A percentile compares a stretch with the other conserved stretches of the same genome.
phyloP scores from a whole-genome alignment of 2,797 vertebrate species.

The Hoplostethus atlanticus region DNA sequence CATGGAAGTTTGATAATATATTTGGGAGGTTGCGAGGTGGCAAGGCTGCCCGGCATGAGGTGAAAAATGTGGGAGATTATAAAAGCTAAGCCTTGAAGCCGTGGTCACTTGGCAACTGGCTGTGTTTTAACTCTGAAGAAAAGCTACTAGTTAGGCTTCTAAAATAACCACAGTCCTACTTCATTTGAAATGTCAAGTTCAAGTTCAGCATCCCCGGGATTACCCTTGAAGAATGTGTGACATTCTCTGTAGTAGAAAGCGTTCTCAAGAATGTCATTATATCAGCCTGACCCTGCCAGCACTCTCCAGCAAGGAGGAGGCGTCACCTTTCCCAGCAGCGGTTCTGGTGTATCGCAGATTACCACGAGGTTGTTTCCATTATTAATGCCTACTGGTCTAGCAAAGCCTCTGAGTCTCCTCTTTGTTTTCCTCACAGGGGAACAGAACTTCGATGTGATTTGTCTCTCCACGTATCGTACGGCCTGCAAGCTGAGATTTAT shows the following conservation, averaged over 20 bases:
- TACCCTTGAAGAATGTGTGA: not conserved
- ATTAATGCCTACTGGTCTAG: not conserved
- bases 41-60: no score
- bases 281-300: no score
- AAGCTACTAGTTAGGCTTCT: not conserved
- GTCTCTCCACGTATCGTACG: constrained; percentile 93
- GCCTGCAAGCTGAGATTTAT: constrained; percentile 95
- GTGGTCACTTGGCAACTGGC: no score
- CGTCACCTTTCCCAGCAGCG: no score
- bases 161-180: no score
- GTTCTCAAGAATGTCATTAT: no score
- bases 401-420: not conserved
- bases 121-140: no score
- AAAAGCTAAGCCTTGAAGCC: no score
- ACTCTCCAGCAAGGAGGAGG: no score
- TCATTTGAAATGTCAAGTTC: not conserved
- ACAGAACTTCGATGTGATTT: constrained; percentile 93
- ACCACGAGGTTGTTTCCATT: not conserved
- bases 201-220: not conserved
- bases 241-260: not conserved
- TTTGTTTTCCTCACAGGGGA: constrained; percentile 80
- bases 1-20: no score
- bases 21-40: no score
- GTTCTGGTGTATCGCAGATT: not conserved
- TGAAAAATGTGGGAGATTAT: no score